A percentile compares a stretch with the other conserved stretches of the same genome.
Conservation (phyloP, 2,888 invertebrate species). For the Campoplex nolae region DNA sequence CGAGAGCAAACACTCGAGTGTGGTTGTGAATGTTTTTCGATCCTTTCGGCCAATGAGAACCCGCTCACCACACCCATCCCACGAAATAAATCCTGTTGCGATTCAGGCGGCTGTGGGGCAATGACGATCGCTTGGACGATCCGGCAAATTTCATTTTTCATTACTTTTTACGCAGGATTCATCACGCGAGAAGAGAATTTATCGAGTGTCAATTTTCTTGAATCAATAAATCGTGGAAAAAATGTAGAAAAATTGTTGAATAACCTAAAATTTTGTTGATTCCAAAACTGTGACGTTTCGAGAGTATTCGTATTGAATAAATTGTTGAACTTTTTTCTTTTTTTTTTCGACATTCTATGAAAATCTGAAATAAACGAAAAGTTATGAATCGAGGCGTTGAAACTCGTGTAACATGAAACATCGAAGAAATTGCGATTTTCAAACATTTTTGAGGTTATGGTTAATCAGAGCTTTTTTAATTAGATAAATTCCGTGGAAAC, state of each 20-base stretch:
- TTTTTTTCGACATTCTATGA: background rate
- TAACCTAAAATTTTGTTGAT: no score
- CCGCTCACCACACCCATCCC: conserved; percentile 41
- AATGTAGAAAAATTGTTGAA: no score
- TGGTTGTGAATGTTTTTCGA: background rate
- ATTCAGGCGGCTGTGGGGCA: background rate
- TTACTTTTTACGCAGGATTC: background rate
- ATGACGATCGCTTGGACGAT: background rate
- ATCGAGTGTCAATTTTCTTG: no score
- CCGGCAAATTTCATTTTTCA: background rate
- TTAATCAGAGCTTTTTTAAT: no score
- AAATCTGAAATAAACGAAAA: background rate
- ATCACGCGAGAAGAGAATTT: no score
- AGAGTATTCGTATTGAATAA: background rate
- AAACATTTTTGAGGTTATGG: no score
- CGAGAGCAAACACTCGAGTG: background rate
- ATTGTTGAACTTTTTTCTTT: background rate
- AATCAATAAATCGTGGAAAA: no score
- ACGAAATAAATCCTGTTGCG: background rate
- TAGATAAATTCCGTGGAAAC: background rate
- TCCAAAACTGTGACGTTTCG: background rate
- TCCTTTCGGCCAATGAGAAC: conserved; percentile 48
- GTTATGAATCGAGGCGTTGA: no score
- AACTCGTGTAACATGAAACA: background rate
- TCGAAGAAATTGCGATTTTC: background rate